These are phyloP conservation scores for Oophaga pumilio DNA, from an alignment of 2,113 vertebrate genomes.

Conservation along the genomic window DNA sequence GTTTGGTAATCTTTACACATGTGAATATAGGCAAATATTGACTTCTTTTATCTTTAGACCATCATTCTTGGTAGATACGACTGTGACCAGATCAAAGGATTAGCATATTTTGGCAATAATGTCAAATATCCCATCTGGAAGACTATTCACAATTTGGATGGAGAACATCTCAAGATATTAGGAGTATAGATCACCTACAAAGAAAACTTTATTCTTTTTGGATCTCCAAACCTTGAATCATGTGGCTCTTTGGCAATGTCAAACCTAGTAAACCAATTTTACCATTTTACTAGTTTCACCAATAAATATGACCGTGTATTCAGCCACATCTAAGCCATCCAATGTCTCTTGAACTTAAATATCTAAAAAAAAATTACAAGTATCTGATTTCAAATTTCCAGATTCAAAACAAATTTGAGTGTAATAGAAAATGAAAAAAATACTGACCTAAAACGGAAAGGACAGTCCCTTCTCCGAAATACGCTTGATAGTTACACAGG, in stretches of 20 bases:
- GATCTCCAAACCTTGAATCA: not conserved
- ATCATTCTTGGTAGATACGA: not conserved
- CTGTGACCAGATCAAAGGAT: not conserved
- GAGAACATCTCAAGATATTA: not conserved
- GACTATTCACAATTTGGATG: not conserved
- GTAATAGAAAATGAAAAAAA: not conserved
- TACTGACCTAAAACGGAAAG: slow-evolving; percentile 63
- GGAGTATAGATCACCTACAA: not conserved
- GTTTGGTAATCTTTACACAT: not conserved
- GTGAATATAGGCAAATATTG: no score
- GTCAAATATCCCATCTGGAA: not conserved
- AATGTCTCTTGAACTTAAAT: not conserved
- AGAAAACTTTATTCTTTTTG: not conserved
- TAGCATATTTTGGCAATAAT: not conserved
- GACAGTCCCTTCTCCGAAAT: slow-evolving; percentile 65
- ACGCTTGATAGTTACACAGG: slow-evolving; percentile 55
- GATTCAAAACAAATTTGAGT: not conserved
- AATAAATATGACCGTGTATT: no score
- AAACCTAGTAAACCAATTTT: not conserved
- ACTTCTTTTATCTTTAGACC: no score
- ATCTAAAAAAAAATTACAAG: not conserved
- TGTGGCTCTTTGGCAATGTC: not conserved
- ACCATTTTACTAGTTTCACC: not conserved
- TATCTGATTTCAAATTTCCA: not conserved
- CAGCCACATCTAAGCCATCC: not conserved